These are phyloP conservation scores for Musca domestica DNA, from an alignment of 1,140 invertebrate species.

Conservation along the genomic window DNA sequence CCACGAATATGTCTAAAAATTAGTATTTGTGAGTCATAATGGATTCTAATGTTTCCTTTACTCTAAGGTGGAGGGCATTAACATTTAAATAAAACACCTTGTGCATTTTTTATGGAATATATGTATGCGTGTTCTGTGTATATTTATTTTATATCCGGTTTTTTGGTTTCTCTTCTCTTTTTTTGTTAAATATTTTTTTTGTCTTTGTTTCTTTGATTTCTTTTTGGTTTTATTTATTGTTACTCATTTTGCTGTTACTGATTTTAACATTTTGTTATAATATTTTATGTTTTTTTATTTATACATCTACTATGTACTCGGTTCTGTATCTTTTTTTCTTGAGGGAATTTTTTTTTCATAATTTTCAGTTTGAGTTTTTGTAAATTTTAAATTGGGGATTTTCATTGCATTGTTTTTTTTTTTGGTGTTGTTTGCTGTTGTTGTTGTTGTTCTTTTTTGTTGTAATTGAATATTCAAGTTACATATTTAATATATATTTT, in stretches of 20 bases:
- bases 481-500: too few relatives aligned
- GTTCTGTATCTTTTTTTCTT: conserved; percentile 12
- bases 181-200: neutral
- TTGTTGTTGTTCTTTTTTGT: too few relatives aligned
- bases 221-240: neutral
- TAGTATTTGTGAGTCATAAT: too few relatives aligned
- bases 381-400: neutral
- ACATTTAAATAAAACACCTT: too few relatives aligned
- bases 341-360: neutral
- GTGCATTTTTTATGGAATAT: too few relatives aligned
- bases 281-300: conserved; percentile 12
- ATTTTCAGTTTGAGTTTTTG: neutral
- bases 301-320: neutral
- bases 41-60: too few relatives aligned
- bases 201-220: neutral
- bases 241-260: neutral
- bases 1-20: too few relatives aligned
- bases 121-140: too few relatives aligned
- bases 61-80: too few relatives aligned
- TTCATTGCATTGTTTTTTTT: neutral
- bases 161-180: too few relatives aligned
- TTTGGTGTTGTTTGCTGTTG: neutral
- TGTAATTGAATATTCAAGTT: conserved; percentile 2
- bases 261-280: conserved; percentile 1
- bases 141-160: too few relatives aligned